A percentile compares a stretch with the other conserved stretches of the same genome.
These are phyloP conservation scores for Leucopsar rothschildi DNA, from an alignment of 2,113 vertebrate genomes.

Conservation along the genomic window DNA sequence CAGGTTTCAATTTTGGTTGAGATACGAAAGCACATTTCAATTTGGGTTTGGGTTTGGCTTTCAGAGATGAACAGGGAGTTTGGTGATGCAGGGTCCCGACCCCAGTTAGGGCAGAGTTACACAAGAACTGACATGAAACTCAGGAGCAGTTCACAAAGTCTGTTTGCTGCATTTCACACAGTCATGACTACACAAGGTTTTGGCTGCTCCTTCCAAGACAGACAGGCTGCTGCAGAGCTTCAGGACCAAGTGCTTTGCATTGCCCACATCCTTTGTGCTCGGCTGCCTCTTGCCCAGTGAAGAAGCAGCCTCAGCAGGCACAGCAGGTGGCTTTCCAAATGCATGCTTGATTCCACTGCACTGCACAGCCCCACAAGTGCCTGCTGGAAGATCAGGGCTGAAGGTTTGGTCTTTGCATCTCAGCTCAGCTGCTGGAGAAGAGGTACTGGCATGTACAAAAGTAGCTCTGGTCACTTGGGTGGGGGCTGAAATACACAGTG, in stretches of 20 bases:
- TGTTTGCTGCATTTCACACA: neutral
- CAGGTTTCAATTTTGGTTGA: neutral
- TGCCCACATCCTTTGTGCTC: rapidly evolving
- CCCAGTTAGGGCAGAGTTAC: neutral
- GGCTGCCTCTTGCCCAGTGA: rapidly evolving
- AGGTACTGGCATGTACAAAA: neutral
- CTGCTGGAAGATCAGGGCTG: neutral
- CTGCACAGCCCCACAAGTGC: rapidly evolving
- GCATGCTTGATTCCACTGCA: rapidly evolving
- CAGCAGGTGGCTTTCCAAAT: neutral
- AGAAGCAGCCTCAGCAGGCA: neutral
- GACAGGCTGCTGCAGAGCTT: neutral
- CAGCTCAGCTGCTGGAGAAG: neutral
- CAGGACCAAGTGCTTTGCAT: neutral
- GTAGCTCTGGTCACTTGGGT: neutral
- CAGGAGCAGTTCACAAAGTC: neutral
- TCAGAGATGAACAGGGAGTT: neutral
- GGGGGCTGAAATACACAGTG: neutral
- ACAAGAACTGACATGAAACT: neutral
- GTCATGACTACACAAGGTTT: neutral
- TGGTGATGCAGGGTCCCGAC: neutral
- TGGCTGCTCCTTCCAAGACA: neutral
- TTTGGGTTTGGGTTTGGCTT: neutral
- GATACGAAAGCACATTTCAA: neutral
- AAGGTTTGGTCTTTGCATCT: neutral